A percentile compares a stretch with the other conserved stretches of the same genome.
phyloP scores from a whole-genome alignment of 2,113 vertebrate species.

The Oceanites oceanicus region DNA sequence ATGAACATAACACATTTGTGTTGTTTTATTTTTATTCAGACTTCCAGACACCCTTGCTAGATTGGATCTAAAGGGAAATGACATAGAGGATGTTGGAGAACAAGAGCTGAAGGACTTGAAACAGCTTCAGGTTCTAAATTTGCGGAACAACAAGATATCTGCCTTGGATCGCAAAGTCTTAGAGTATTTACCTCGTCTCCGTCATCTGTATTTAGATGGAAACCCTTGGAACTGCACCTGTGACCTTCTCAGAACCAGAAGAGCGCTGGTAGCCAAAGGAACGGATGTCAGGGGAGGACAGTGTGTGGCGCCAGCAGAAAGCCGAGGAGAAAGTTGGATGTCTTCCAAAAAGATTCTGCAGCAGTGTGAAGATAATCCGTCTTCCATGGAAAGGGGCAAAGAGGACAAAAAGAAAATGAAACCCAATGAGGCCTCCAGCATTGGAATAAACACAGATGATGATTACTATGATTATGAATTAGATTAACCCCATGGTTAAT shows the following conservation, averaged over 20 bases:
- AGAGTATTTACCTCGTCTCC: constrained; percentile 75
- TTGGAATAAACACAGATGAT: constrained; percentile 62
- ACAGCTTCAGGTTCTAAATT: constrained; percentile 83
- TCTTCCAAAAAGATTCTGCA: constrained; percentile 75
- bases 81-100: constrained; percentile 72
- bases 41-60: constrained; percentile 79
- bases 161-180: constrained; percentile 69
- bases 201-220: constrained; percentile 79
- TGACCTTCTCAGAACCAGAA: constrained; percentile 74
- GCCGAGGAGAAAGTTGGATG: constrained; percentile 78
- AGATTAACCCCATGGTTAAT: constrained; percentile 48
- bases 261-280: constrained; percentile 69
- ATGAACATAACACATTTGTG: background rate
- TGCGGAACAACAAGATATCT: constrained; percentile 81
- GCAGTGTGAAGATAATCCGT: constrained; percentile 68
- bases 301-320: constrained; percentile 69
- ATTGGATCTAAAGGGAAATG: constrained; percentile 83
- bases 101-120: constrained; percentile 74
- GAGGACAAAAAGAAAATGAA: constrained; percentile 66
- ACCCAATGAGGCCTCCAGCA: background rate
- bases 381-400: constrained; percentile 41
- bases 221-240: constrained; percentile 86
- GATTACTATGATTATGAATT: constrained; percentile 82
- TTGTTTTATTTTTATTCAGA: constrained; percentile 53
- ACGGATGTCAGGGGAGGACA: constrained; percentile 78